Percentiles rank a stretch among this genome's conserved stretches.
phyloP scores from a whole-genome alignment of 2,113 vertebrate genomes.

The Sinocyclocheilus maitianheensis region DNA sequence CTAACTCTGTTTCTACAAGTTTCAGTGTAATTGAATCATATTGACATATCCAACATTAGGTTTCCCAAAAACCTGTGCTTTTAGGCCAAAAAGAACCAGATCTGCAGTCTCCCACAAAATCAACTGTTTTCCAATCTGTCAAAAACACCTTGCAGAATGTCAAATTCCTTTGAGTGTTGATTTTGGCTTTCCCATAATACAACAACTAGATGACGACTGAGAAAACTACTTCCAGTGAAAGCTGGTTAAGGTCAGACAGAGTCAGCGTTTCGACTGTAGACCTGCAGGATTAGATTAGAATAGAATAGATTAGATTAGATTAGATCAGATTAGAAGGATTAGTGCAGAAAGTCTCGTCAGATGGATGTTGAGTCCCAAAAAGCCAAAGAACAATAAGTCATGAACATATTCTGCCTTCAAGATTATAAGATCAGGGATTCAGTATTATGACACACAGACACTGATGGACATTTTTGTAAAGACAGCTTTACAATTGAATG shows the following conservation, averaged over 20 bases:
- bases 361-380: slow-evolving; percentile 17
- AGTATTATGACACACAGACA: not conserved
- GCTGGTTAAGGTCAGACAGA: not conserved
- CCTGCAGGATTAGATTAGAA: slow-evolving; percentile 15
- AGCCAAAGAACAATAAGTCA: slow-evolving; percentile 6
- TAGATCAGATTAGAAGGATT: not conserved
- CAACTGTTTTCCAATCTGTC: not conserved
- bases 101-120: not conserved
- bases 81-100: not conserved
- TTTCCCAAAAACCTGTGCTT: not conserved
- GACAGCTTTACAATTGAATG: not conserved
- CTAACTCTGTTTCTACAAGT: not conserved
- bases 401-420: not conserved
- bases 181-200: slow-evolving; percentile 1
- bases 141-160: slow-evolving; percentile 3
- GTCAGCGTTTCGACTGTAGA: not conserved
- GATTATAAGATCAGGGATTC: slow-evolving; percentile 1
- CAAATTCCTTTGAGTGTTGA: not conserved
- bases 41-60: not conserved
- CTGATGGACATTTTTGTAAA: not conserved
- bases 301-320: slow-evolving; percentile 4
- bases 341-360: not conserved
- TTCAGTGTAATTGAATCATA: not conserved
- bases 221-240: slow-evolving; percentile 16
- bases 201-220: not conserved